Percentiles rank a stretch among this genome's conserved stretches.
Conservation (phyloP, 2,797 vertebrate genomes). For the Distichodus sexfasciatus region DNA sequence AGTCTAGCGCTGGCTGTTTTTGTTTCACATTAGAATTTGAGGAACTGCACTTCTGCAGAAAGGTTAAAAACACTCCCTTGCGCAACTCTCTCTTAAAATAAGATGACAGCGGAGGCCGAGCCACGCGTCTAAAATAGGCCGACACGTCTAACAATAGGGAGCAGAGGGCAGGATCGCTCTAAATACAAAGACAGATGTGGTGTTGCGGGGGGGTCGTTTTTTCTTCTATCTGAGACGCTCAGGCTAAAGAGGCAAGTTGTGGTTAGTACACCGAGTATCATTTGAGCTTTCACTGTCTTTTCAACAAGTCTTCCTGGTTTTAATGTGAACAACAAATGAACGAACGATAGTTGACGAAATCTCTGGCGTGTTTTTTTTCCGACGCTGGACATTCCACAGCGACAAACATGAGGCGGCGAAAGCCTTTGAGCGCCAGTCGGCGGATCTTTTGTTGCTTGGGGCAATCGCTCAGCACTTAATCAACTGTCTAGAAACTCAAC, state of each 20-base stretch:
- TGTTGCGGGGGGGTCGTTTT: too few relatives aligned
- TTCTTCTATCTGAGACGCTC: too few relatives aligned
- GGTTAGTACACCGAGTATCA: too few relatives aligned
- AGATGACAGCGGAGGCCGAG: background rate
- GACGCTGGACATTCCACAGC: too few relatives aligned
- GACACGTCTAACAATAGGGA: background rate
- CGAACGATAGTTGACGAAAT: too few relatives aligned
- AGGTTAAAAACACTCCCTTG: background rate
- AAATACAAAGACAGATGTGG: background rate
- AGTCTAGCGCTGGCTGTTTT: background rate
- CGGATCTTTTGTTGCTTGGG: constrained; percentile 11
- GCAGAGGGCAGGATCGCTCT: background rate
- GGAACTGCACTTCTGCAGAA: background rate
- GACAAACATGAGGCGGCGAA: constrained; percentile 5
- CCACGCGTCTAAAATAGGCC: constrained; percentile 40
- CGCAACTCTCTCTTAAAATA: background rate
- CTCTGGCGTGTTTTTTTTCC: too few relatives aligned
- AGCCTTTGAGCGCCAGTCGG: background rate
- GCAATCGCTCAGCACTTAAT: constrained; percentile 12
- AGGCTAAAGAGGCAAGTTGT: too few relatives aligned
- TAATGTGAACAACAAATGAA: too few relatives aligned
- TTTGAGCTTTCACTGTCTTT: too few relatives aligned
- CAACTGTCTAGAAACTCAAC: constrained; percentile 12
- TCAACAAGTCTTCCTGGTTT: too few relatives aligned
- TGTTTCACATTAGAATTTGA: background rate